These are phyloP conservation scores for Menidia menidia DNA, from an alignment of 2,797 vertebrate genomes.

Conservation along the genomic window DNA sequence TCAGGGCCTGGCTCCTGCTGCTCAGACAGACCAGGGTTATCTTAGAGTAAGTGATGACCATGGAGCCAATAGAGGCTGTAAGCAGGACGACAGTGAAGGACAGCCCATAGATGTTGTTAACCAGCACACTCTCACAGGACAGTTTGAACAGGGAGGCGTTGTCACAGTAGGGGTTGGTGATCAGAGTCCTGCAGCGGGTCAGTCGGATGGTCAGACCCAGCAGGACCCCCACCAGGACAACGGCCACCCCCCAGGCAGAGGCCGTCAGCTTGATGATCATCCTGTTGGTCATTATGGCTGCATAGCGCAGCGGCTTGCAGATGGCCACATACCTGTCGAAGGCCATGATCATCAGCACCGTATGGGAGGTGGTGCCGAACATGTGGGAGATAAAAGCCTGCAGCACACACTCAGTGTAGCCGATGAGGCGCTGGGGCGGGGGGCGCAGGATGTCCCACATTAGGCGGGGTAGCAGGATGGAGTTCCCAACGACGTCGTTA, in stretches of 20 bases:
- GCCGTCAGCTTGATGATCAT: slow-evolving; percentile 71
- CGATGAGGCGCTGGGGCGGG: slow-evolving; percentile 77
- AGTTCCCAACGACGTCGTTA: slow-evolving; percentile 75
- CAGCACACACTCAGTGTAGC: slow-evolving; percentile 78
- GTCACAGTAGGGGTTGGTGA: slow-evolving; percentile 81
- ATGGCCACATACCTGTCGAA: slow-evolving; percentile 75
- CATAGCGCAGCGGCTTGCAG: slow-evolving; percentile 81
- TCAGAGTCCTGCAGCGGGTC: slow-evolving; percentile 67
- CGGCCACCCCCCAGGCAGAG: slow-evolving; percentile 56
- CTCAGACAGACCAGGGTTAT: slow-evolving; percentile 50
- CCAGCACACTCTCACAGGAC: slow-evolving; percentile 68
- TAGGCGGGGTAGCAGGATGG: slow-evolving; percentile 71
- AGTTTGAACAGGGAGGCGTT: slow-evolving; percentile 83
- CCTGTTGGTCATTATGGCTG: slow-evolving; percentile 69
- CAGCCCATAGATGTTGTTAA: too few relatives aligned
- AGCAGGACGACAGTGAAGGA: not conserved
- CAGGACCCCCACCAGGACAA: slow-evolving; percentile 44
- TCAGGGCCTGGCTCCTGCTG: slow-evolving; percentile 55
- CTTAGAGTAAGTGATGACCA: slow-evolving; percentile 47
- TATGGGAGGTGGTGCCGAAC: slow-evolving; percentile 77
- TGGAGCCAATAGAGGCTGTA: slow-evolving; percentile 43
- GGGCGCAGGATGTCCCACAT: slow-evolving; percentile 74
- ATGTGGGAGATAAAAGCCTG: slow-evolving; percentile 85
- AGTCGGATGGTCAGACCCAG: slow-evolving; percentile 37
- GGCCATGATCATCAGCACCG: slow-evolving; percentile 81